These are phyloP conservation scores for Mythimna albipuncta DNA, from an alignment of 2,888 invertebrate genomes.

Conservation along the genomic window DNA sequence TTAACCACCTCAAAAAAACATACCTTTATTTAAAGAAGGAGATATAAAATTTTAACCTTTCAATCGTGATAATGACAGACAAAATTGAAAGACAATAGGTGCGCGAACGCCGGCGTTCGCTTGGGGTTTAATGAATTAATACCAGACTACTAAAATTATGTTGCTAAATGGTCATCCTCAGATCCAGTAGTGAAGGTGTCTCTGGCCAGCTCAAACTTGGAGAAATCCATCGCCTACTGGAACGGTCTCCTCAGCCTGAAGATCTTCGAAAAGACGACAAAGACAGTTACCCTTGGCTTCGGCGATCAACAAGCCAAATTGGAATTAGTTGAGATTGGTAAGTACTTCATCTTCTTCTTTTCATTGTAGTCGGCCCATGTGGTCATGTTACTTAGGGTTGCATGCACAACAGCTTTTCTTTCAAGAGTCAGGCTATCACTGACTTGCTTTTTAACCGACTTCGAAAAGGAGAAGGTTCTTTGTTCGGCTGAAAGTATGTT, in stretches of 20 bases:
- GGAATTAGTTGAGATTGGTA: conserved; percentile 94
- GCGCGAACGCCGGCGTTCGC: too few relatives aligned
- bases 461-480: too few relatives aligned
- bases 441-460: too few relatives aligned
- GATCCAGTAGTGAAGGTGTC: conserved; percentile 96
- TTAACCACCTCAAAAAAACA: too few relatives aligned
- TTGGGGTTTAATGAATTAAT: too few relatives aligned
- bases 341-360: conserved; percentile 61
- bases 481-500: too few relatives aligned
- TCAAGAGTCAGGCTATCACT: too few relatives aligned
- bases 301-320: conserved; percentile 94
- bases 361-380: background rate
- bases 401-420: too few relatives aligned
- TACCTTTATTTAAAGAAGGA: background rate
- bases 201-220: conserved; percentile 94
- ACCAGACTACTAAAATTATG: background rate
- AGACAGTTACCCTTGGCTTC: conserved; percentile 93
- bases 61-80: too few relatives aligned
- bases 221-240: conserved; percentile 96
- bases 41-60: background rate
- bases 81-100: too few relatives aligned
- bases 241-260: conserved; percentile 94
- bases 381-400: background rate
- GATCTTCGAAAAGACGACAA: conserved; percentile 91
- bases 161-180: conserved; percentile 71